Percentiles rank a stretch among this genome's conserved stretches.
These are phyloP conservation scores for Perognathus longimembris DNA, from an alignment of 2,113 vertebrate genomes.

Conservation along the genomic window DNA sequence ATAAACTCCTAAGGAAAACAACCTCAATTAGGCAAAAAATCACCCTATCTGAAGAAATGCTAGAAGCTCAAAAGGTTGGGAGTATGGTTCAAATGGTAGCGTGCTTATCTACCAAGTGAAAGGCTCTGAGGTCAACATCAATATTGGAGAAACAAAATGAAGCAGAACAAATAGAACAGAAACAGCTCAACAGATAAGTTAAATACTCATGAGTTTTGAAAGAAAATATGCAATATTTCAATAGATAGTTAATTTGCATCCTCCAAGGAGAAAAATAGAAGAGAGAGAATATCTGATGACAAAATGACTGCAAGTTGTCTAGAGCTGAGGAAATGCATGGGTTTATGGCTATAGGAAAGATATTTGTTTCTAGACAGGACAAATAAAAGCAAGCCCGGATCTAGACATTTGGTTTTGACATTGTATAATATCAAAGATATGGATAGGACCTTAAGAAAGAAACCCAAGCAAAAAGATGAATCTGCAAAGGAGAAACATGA, in stretches of 20 bases:
- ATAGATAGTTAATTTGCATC: not conserved
- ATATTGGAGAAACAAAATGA: not conserved
- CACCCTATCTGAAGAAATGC: too few species aligned
- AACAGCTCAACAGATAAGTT: not conserved
- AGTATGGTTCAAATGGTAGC: too few species aligned
- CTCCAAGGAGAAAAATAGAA: not conserved
- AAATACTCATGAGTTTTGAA: not conserved
- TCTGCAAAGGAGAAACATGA: not conserved
- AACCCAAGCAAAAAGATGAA: not conserved
- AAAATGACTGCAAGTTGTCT: not conserved
- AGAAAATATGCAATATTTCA: slow-evolving; percentile 7
- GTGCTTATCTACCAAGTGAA: too few species aligned
- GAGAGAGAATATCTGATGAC: not conserved
- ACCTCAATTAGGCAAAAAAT: not conserved
- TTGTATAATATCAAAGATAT: not conserved
- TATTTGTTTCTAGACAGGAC: not conserved
- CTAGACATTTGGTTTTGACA: not conserved
- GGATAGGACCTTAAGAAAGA: not conserved
- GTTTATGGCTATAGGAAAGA: not conserved
- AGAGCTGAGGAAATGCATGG: not conserved
- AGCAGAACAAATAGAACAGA: not conserved
- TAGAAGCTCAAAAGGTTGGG: too few species aligned
- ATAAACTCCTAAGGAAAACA: not conserved
- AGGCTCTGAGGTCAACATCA: too few species aligned
- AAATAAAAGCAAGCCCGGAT: slow-evolving; percentile 26